Evolutionary conservation across 2,113 vertebrate genomes (phyloP).

Genomic region (Loxodonta africana): DNA sequence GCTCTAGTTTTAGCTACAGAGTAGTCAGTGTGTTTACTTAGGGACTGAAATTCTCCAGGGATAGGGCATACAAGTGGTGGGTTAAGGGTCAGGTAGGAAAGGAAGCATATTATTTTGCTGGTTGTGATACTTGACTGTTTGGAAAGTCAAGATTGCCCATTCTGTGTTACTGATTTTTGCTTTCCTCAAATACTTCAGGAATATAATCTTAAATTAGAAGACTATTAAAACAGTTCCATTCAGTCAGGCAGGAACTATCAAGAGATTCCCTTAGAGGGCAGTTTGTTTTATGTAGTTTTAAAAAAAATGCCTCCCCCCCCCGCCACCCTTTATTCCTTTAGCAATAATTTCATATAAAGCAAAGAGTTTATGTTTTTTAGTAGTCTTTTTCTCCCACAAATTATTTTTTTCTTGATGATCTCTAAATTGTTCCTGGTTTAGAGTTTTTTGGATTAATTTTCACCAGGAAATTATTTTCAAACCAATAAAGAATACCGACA

Average conservation of each 20-base stretch:
- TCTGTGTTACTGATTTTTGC: slow-evolving; percentile 39
- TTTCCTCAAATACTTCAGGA: slow-evolving; percentile 35
- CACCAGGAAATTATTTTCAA: slow-evolving; percentile 35
- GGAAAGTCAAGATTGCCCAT: slow-evolving; percentile 50
- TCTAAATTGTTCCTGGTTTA: slow-evolving; percentile 28
- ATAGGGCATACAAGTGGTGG: background rate
- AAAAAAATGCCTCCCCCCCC: background rate
- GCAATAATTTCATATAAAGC: background rate
- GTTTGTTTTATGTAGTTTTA: slow-evolving; percentile 26
- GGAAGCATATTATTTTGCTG: slow-evolving; percentile 50
- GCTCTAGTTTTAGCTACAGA: slow-evolving; percentile 30
- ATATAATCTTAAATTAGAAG: background rate
- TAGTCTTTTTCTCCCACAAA: background rate
- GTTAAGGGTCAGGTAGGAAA: slow-evolving; percentile 49
- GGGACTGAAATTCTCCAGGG: slow-evolving; percentile 52
- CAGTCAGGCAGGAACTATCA: background rate
- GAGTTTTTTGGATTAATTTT: slow-evolving; percentile 58
- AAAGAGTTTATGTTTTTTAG: slow-evolving; percentile 21
- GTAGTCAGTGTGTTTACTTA: slow-evolving; percentile 30
- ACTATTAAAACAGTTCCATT: slow-evolving; percentile 57
- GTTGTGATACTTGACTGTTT: background rate
- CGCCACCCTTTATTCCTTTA: background rate
- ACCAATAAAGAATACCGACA: background rate
- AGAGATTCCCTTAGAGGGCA: background rate
- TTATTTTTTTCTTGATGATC: background rate